Conservation (phyloP, 2,113 vertebrate genomes). For the Chaetops frenatus region DNA sequence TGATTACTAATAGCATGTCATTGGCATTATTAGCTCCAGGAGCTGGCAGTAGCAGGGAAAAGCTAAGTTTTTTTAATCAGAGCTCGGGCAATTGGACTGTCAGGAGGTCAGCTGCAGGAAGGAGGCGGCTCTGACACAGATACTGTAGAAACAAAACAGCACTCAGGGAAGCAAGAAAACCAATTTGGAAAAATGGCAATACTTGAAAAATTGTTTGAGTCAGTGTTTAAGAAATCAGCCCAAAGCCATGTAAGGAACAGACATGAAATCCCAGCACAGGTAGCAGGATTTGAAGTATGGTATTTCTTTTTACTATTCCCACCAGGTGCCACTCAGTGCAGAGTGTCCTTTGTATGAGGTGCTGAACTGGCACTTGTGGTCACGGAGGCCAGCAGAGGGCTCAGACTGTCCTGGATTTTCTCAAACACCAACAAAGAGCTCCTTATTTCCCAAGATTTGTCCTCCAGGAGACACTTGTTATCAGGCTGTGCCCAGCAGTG, state of each 20-base stretch:
- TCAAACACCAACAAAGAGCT: neutral
- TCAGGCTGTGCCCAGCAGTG: neutral
- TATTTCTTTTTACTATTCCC: neutral
- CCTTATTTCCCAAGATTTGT: neutral
- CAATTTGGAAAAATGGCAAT: neutral
- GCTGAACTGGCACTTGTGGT: neutral
- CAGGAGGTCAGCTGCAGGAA: neutral
- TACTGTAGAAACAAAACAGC: neutral
- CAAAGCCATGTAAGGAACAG: neutral
- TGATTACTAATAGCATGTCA: neutral
- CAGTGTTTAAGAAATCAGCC: neutral
- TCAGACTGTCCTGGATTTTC: neutral
- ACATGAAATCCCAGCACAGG: neutral
- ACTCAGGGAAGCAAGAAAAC: neutral
- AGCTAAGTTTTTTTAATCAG: neutral
- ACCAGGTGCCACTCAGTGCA: neutral
- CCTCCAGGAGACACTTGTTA: neutral
- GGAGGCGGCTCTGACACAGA: neutral
- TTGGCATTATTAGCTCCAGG: neutral
- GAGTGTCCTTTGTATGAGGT: neutral
- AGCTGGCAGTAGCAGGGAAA: neutral
- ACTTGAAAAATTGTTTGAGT: neutral
- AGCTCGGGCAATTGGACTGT: neutral
- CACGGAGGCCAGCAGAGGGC: fast-evolving
- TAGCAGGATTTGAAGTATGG: neutral